These are phyloP conservation scores for Myiopsitta monachus DNA, from an alignment of 2,113 vertebrate species.

Conservation along the genomic window DNA sequence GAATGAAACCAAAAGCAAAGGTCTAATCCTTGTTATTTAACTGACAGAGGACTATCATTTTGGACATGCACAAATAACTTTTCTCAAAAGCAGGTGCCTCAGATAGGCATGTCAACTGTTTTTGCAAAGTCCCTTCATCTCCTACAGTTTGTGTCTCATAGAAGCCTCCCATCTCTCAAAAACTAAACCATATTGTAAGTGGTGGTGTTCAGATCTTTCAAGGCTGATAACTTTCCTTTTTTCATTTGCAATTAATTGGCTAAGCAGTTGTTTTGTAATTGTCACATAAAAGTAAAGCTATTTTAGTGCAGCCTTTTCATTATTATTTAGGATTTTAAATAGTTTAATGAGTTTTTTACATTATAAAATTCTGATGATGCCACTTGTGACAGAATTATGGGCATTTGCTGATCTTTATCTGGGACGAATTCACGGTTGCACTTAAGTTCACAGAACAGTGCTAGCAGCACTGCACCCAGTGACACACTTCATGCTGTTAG, in stretches of 20 bases:
- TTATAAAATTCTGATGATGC: not conserved
- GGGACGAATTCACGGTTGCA: not conserved
- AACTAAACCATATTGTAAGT: not conserved
- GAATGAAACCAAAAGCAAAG: not conserved
- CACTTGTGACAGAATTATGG: not conserved
- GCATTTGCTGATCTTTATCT: not conserved
- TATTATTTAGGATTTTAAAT: conserved; percentile 14
- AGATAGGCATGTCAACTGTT: not conserved
- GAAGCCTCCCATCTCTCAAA: not conserved
- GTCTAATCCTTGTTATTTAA: not conserved
- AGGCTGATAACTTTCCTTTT: conserved; percentile 15
- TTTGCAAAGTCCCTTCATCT: not conserved
- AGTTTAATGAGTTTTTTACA: not conserved
- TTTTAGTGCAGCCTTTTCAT: not conserved
- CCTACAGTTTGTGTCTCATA: not conserved
- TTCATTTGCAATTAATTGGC: not conserved
- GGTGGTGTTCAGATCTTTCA: not conserved
- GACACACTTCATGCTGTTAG: not conserved
- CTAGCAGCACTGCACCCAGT: not conserved
- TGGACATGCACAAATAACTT: not conserved
- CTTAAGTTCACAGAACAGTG: not conserved
- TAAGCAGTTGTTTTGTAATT: not conserved
- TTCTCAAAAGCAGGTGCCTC: not conserved
- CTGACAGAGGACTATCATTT: not conserved
- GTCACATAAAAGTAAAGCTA: not conserved